Evolutionary conservation across 2,113 vertebrate genomes (phyloP).

Genomic region (Psammodynastes pulverulentus): DNA sequence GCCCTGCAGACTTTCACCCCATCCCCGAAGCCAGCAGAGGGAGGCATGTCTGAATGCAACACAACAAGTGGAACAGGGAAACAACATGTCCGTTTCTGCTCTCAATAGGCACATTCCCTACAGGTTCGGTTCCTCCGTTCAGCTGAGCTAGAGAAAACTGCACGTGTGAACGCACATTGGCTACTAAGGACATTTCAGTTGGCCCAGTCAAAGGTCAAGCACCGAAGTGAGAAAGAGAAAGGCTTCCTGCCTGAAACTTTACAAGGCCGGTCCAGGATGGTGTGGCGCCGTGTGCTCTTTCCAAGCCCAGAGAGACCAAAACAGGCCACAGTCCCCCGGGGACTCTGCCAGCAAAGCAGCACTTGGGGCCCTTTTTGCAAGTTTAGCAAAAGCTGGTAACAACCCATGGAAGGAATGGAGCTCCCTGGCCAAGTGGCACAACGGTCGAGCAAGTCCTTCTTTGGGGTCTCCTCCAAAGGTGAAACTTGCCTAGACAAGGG

Average conservation of each 20-base stretch:
- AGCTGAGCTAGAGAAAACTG: background rate
- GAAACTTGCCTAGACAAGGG: background rate
- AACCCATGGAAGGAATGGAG: background rate
- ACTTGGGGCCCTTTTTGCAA: too few species aligned
- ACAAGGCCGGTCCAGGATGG: background rate
- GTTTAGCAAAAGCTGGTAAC: background rate
- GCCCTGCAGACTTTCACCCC: too few species aligned
- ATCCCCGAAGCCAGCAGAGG: background rate
- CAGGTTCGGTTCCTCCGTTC: background rate
- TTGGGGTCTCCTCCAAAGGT: fast-evolving
- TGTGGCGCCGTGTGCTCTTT: background rate
- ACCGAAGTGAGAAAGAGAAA: background rate
- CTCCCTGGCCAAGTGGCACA: background rate
- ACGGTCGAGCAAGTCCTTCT: background rate
- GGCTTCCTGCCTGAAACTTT: too few species aligned
- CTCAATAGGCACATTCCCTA: background rate
- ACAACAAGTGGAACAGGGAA: background rate
- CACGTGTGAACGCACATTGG: background rate
- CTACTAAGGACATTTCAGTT: background rate
- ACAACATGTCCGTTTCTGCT: background rate
- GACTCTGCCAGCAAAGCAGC: background rate
- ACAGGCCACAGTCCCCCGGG: background rate
- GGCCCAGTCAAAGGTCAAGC: background rate
- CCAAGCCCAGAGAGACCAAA: background rate
- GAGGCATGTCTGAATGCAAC: background rate